Percentiles rank a stretch among this genome's conserved stretches.
These are phyloP conservation scores for Trichopoda pennipes DNA, from an alignment of 2,888 invertebrate genomes.

Conservation along the genomic window DNA sequence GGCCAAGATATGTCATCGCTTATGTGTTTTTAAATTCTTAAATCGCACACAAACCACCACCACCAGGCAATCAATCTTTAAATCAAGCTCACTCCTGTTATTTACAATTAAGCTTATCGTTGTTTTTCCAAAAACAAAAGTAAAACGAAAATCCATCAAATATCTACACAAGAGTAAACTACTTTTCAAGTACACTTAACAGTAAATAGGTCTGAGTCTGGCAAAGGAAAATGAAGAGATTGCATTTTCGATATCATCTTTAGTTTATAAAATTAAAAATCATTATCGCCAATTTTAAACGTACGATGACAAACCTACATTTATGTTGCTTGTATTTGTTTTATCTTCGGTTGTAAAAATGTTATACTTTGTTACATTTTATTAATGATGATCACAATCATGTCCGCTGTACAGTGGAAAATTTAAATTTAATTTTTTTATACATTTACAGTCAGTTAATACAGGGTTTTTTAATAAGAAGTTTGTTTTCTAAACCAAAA, in stretches of 20 bases:
- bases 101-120: constrained; percentile 62
- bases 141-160: not conserved
- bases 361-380: constrained; percentile 1
- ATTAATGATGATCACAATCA: constrained; percentile 31
- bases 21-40: constrained; percentile 16
- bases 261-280: constrained; percentile 53
- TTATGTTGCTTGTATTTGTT: constrained; percentile 14
- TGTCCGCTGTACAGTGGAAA: constrained; percentile 46
- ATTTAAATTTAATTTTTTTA: too few species aligned
- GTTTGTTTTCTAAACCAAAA: too few species aligned
- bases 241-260: constrained; percentile 54
- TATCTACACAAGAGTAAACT: not conserved
- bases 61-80: constrained; percentile 61
- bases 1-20: constrained; percentile 18
- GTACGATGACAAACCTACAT: constrained; percentile 47
- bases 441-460: too few species aligned
- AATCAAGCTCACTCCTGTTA: constrained; percentile 47
- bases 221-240: constrained; percentile 19
- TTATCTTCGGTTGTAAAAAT: constrained; percentile 22
- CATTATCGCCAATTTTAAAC: constrained; percentile 53
- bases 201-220: not conserved
- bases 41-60: constrained; percentile 36
- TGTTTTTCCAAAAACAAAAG: constrained; percentile 22
- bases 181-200: not conserved
- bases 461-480: too few species aligned